Base-by-base conservation (phyloP, 1,140 invertebrate genomes). In the Mercenaria mercenaria region DNA sequence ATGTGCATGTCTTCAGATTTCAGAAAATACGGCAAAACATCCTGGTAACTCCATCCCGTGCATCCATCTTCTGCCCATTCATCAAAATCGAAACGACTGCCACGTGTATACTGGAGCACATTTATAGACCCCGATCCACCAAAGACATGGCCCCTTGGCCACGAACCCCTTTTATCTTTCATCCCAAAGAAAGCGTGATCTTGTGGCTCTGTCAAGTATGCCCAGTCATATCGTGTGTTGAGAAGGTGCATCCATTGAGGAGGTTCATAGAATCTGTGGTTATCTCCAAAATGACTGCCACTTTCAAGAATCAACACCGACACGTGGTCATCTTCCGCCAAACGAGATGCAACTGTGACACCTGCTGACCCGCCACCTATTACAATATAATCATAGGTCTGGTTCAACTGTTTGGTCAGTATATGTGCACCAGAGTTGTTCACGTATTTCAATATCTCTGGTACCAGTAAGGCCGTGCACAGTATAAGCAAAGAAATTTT, bases 331-430 rank as follows among this genome's bases (percentile, higher is more conserved):
- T 97, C 95, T 92, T 99, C 99, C 0, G 98, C 98, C 37, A 99
- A 96, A 11, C 99, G 97, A 95, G 98, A 99, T 0, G 99, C 99
- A 13, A 99, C 96, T 26, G 99, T 98, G 3, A 98, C 98, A 0
- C 98, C 99, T 93, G 99, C 98, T 0, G 99, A 99, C 18, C 99
- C 99, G 0, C 97, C 98, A 0, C 99, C 99, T n/a, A 99, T 39
- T 1, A 85, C 64, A 23, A 85, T 67, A 74, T 72, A 85, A 37
- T 85, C 82, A 29, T 85, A 85, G 8, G 39, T 64, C 6, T 72
- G 32, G 15, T 85, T 67, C 6, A 82, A 11, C 23, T 77, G 23
- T 52, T 52, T 1, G 10, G 67, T 72, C 20, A 34, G 2, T 2
- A 72, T 72, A 6, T 41, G 11, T 39, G 0, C 18, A 15, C 67